Conservation (phyloP, 2,888 invertebrate species). For the Leptinotarsa peninsularis region DNA sequence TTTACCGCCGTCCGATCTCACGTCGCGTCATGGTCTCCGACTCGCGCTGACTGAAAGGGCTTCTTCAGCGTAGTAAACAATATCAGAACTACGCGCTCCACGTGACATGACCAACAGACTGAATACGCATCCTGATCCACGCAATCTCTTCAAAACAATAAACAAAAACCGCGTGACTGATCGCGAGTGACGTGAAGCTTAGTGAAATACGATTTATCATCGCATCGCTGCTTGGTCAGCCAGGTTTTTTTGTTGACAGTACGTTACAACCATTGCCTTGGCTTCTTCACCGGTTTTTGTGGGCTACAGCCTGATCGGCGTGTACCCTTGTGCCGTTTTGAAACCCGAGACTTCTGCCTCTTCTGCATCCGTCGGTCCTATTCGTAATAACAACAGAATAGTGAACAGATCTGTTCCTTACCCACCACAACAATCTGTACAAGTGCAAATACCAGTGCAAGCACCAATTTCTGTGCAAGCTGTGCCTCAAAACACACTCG, state of each 20-base stretch:
- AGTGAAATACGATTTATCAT: constrained; percentile 31
- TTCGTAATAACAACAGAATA: constrained; percentile 45
- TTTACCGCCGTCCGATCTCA: constrained; percentile 29
- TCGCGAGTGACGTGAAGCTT: constrained; percentile 50
- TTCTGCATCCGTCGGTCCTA: constrained; percentile 42
- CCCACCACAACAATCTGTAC: constrained; percentile 48
- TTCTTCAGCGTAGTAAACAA: constrained; percentile 41
- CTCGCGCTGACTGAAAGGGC: constrained; percentile 29
- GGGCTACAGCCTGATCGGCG: constrained; percentile 71
- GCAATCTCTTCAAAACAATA: constrained; percentile 50
- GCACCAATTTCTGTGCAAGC: constrained; percentile 33
- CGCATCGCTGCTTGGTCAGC: constrained; percentile 37
- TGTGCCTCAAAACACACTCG: constrained; percentile 27
- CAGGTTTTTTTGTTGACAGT: constrained; percentile 49
- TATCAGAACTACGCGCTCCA: constrained; percentile 52
- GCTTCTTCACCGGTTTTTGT: constrained; percentile 66
- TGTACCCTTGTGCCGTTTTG: constrained; percentile 70
- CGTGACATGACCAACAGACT: constrained; percentile 65
- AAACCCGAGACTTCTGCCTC: constrained; percentile 58
- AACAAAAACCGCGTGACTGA: constrained; percentile 49
- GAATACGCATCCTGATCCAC: constrained; percentile 60
- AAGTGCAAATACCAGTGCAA: constrained; percentile 45
- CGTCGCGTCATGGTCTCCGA: constrained; percentile 42
- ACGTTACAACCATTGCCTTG: constrained; percentile 63
- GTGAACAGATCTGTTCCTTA: constrained; percentile 48